These are phyloP conservation scores for Argentina silus DNA, from an alignment of 2,797 vertebrate species.

Conservation along the genomic window DNA sequence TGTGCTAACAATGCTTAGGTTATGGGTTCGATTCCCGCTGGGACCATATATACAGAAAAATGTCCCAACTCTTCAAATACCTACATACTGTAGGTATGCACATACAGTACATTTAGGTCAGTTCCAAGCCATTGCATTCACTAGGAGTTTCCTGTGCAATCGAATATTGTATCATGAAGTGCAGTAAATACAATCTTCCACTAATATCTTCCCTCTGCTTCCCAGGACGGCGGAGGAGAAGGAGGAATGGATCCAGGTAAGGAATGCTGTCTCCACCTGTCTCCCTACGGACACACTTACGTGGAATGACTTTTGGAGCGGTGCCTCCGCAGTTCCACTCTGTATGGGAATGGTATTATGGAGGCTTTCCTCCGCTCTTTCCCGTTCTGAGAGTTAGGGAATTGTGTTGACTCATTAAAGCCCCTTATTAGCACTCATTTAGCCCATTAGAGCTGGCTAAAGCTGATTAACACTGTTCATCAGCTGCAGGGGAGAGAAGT, in stretches of 20 bases:
- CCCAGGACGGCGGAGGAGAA: constrained; percentile 94
- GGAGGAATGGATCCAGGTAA: constrained; percentile 94
- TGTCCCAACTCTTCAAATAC: not conserved
- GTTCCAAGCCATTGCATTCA: no score
- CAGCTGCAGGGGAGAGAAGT: constrained; percentile 14
- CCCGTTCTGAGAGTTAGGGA: constrained; percentile 44
- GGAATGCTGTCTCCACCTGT: constrained; percentile 29
- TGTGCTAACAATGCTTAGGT: no score
- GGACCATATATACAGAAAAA: no score
- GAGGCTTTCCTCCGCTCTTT: constrained; percentile 33
- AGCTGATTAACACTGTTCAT: constrained; percentile 62
- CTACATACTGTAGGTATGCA: not conserved
- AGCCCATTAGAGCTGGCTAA: constrained; percentile 52
- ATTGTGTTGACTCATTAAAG: constrained; percentile 51
- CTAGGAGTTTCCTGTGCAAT: no score
- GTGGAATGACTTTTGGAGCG: constrained; percentile 2
- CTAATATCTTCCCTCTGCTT: constrained; percentile 53
- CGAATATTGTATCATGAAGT: not conserved
- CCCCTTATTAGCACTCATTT: constrained; percentile 56
- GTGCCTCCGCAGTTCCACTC: not conserved
- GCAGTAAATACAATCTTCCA: not conserved
- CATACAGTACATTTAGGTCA: no score
- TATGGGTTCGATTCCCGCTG: no score
- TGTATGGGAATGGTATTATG: constrained; percentile 39
- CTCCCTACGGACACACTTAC: not conserved